These are phyloP conservation scores for Trogon surrucura DNA, from an alignment of 2,113 vertebrate genomes.

Conservation along the genomic window DNA sequence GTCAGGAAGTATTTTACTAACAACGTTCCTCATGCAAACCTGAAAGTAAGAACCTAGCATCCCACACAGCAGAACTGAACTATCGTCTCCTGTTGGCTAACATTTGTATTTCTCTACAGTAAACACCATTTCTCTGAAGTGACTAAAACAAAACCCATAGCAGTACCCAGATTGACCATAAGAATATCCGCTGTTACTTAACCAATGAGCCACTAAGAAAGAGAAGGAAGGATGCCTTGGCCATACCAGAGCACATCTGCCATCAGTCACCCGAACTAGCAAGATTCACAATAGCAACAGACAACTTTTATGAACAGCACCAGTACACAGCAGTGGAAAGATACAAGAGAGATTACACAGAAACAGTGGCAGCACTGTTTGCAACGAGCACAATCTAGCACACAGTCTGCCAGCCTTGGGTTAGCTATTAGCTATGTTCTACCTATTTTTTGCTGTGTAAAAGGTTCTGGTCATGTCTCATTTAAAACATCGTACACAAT, in stretches of 20 bases:
- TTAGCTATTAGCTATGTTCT: fast-evolving
- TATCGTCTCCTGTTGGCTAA: not conserved
- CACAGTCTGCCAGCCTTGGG: not conserved
- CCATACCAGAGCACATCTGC: not conserved
- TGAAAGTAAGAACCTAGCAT: not conserved
- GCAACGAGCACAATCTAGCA: not conserved
- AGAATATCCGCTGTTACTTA: not conserved
- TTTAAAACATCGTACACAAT: not conserved
- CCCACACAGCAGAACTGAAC: not conserved
- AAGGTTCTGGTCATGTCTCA: not conserved
- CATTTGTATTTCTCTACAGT: not conserved
- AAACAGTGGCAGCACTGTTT: not conserved
- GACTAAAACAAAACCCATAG: not conserved
- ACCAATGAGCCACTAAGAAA: not conserved
- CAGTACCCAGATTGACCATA: not conserved
- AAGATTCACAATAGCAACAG: not conserved
- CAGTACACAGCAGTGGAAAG: not conserved
- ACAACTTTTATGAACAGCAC: not conserved
- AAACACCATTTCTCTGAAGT: not conserved
- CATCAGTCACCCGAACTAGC: not conserved
- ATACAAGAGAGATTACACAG: not conserved
- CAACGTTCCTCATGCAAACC: not conserved
- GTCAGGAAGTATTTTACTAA: not conserved
- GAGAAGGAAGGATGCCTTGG: not conserved
- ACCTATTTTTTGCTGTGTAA: not conserved